Conservation (phyloP, 2,113 vertebrate genomes). For the Hoplias malabaricus region DNA sequence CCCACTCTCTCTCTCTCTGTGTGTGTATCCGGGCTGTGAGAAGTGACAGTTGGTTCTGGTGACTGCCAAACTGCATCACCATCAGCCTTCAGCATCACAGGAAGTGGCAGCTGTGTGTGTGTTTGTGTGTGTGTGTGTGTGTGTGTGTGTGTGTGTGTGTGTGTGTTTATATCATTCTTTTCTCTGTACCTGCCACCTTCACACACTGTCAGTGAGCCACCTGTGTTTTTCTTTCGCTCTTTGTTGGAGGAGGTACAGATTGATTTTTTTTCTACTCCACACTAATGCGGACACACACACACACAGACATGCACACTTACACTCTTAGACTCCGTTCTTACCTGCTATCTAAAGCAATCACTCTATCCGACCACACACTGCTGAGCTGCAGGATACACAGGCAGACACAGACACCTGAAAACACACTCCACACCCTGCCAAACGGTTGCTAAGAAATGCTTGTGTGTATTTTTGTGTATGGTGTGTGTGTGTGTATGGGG, state of each 20-base stretch:
- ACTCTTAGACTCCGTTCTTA: background rate
- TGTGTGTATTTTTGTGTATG: too few relatives aligned
- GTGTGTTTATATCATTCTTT: background rate
- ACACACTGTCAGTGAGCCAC: conserved; percentile 15
- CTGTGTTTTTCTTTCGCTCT: background rate
- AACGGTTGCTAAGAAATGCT: background rate
- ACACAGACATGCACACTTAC: too few relatives aligned
- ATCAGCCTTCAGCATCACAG: conserved; percentile 19
- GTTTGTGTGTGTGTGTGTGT: background rate
- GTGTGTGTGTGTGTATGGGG: too few relatives aligned
- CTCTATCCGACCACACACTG: background rate
- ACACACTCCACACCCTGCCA: background rate
- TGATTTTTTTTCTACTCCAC: background rate
- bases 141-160: background rate
- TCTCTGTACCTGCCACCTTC: conserved; percentile 9
- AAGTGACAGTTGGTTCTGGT: conserved; percentile 34
- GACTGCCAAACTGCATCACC: conserved; percentile 12
- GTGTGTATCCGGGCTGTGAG: background rate
- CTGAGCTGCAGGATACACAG: background rate
- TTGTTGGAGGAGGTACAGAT: background rate
- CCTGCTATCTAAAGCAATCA: conserved; percentile 5
- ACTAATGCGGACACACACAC: background rate
- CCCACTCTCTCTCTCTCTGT: background rate
- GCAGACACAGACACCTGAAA: background rate
- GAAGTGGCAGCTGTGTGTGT: conserved; percentile 24